Base-by-base conservation (phyloP, 1,140 invertebrate species). In the Meloidogyne chitwoodi region DNA sequence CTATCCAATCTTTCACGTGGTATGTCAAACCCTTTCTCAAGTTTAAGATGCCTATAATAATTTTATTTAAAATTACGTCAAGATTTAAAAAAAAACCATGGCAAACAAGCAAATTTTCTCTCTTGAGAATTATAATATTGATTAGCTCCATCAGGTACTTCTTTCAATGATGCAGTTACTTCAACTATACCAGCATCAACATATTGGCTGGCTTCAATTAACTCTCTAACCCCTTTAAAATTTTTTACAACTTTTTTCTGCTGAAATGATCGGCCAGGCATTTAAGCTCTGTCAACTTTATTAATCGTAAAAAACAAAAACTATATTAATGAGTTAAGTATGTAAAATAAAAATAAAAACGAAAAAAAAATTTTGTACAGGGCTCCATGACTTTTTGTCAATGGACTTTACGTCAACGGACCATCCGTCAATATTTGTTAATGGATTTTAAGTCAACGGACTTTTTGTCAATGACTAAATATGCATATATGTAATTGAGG, bases 111-210 rank as follows among this genome's bases (percentile, higher is more conserved):
- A 22, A 73, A 73, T 62, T 65, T 73, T 29, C 64, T 34, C 22
- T 24, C 38, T 14, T 31, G 12, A 5, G 70, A 73, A 5, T 61
- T 24, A 24, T 29, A 56, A 31, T 22, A 63, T 61, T 24, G 22
- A 24, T 56, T 29, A 14, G 19, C 26, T 16, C 70, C 56, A 6
- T 73, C 70, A 29, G 70, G 70, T 14, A 73, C 64, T 11, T 73
- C 70, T 22, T 29, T 22, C 5, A 63, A 73, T n/a, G 70, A 12
- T 8, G 26, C 10, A n/a, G 29, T 3, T n/a, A 73, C 56, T 63
- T 73, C 70, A 61, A 73, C 63, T 29, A 63, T 26, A 6, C 70
- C 70, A 27, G 70, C 70, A 63, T 73, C 70, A 61, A 73, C 29
- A 63, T 38, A 73, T 4, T 73, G 12, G 12, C 48, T 56, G n/a